Conservation (phyloP, 2,888 invertebrate species). For the Schizotus pectinicornis region DNA sequence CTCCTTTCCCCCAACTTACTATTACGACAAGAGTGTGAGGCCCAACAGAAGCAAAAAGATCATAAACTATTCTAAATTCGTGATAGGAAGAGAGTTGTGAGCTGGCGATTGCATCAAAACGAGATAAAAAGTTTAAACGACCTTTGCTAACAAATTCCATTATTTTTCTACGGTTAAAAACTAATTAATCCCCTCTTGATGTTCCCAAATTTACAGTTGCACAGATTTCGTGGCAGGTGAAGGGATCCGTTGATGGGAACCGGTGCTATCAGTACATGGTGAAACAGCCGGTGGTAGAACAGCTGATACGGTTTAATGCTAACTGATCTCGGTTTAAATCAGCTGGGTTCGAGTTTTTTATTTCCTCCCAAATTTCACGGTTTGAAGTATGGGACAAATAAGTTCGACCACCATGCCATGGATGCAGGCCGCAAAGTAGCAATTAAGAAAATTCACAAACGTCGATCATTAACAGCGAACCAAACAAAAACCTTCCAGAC, state of each 20-base stretch:
- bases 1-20: too few relatives aligned
- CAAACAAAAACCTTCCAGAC: too few relatives aligned
- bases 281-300: constrained; percentile 22
- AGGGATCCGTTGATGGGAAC: constrained; percentile 31
- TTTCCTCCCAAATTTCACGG: constrained; percentile 16
- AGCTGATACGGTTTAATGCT: constrained; percentile 19
- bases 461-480: background rate
- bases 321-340: constrained; percentile 15
- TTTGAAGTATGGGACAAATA: constrained; percentile 9
- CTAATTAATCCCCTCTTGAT: too few relatives aligned
- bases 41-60: too few relatives aligned
- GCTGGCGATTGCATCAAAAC: too few relatives aligned
- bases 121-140: too few relatives aligned
- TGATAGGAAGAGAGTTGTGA: too few relatives aligned
- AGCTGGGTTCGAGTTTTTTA: constrained; percentile 18
- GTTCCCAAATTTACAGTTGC: constrained; percentile 23
- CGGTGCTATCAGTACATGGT: constrained; percentile 29
- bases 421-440: constrained; percentile 8
- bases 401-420: background rate
- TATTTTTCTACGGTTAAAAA: too few relatives aligned
- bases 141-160: too few relatives aligned
- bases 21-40: too few relatives aligned
- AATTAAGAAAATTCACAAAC: constrained; percentile 1
- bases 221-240: constrained; percentile 35
- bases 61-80: too few relatives aligned